phyloP scores from a whole-genome alignment of 2,888 invertebrate genomes.

The Metopia argyrocephala region DNA sequence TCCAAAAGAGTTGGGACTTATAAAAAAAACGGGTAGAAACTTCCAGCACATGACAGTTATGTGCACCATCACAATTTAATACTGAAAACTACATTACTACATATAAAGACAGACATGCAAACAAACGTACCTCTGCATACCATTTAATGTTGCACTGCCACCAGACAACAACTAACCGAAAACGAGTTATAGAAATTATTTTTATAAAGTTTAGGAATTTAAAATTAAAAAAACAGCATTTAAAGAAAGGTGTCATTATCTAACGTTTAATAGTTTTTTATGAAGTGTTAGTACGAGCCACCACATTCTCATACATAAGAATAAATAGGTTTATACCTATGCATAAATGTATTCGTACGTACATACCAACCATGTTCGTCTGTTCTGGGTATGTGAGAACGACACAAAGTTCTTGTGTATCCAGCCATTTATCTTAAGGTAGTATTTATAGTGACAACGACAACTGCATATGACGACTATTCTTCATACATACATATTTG shows the following conservation, averaged over 20 bases:
- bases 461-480: too few species aligned
- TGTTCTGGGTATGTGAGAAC: background rate
- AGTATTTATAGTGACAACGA: background rate
- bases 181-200: background rate
- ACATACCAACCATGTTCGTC: background rate
- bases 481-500: background rate
- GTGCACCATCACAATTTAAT: too few species aligned
- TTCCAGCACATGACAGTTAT: too few species aligned
- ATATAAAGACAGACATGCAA: too few species aligned
- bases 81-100: too few species aligned
- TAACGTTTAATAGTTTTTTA: conserved; percentile 39
- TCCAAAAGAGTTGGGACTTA: background rate
- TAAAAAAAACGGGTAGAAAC: background rate
- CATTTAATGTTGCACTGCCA: background rate
- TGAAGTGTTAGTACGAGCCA: conserved; percentile 46
- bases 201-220: conserved; percentile 11
- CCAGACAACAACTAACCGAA: background rate
- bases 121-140: background rate
- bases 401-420: too few species aligned
- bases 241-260: conserved; percentile 25
- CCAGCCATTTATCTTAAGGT: background rate
- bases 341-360: background rate
- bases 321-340: background rate
- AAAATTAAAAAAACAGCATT: background rate
- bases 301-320: background rate